A percentile compares a stretch with the other conserved stretches of the same genome.
phyloP scores from a whole-genome alignment of 2,113 vertebrate genomes.

The Coptodon rendalli region DNA sequence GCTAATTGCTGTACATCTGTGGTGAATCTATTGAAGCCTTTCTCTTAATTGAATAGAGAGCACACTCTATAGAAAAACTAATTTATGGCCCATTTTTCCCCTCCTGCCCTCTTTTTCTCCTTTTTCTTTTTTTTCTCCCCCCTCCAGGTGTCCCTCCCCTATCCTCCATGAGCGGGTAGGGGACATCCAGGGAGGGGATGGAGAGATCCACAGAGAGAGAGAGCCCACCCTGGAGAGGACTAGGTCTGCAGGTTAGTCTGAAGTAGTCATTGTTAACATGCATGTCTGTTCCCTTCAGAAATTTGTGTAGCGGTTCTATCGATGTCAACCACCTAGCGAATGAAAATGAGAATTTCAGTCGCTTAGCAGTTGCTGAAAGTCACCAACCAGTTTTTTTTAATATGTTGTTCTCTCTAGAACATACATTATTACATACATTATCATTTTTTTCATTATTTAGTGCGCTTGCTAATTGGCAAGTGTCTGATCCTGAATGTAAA shows the following conservation, averaged over 20 bases:
- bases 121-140: not conserved
- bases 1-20: conserved; percentile 37
- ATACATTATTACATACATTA: not conserved
- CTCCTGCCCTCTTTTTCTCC: not conserved
- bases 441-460: not conserved
- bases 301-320: not conserved
- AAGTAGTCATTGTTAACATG: not conserved
- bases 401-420: no score
- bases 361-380: no score
- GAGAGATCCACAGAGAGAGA: conserved; percentile 78
- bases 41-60: not conserved
- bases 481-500: not conserved
- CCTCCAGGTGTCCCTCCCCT: conserved; percentile 85
- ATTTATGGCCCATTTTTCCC: not conserved
- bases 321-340: no score
- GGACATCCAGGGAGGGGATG: conserved; percentile 74
- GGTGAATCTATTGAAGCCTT: conserved; percentile 14
- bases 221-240: conserved; percentile 83
- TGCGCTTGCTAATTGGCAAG: not conserved
- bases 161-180: conserved; percentile 81
- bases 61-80: not conserved
- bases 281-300: not conserved
- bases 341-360: no score
- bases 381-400: not conserved
- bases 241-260: conserved; percentile 77